phyloP scores from a whole-genome alignment of 2,797 vertebrate species.

The Halcyon badia region DNA sequence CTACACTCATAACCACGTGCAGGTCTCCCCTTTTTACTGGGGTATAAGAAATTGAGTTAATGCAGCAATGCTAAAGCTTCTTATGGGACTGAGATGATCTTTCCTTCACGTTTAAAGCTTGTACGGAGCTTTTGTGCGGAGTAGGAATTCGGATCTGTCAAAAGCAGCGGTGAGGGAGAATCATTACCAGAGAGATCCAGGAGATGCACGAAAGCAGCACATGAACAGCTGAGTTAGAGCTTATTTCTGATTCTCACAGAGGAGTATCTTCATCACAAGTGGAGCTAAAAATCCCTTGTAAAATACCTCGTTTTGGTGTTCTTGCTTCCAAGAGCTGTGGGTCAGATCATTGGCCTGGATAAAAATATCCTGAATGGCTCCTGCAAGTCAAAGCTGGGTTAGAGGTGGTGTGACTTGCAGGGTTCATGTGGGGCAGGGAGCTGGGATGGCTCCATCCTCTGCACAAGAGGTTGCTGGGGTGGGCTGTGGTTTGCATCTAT shows the following conservation, averaged over 20 bases:
- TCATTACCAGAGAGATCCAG: background rate
- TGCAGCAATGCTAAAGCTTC: background rate
- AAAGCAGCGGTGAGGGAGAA: background rate
- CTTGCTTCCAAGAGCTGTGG: background rate
- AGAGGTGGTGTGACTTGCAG: background rate
- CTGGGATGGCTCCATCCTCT: background rate
- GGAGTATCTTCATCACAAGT: background rate
- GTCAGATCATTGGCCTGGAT: background rate
- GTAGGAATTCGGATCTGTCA: background rate
- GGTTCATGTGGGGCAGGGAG: background rate
- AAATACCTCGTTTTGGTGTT: background rate
- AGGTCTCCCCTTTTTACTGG: background rate
- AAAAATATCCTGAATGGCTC: background rate
- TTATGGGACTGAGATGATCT: background rate
- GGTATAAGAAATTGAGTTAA: background rate
- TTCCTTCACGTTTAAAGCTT: background rate
- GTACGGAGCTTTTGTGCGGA: background rate
- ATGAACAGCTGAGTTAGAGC: background rate
- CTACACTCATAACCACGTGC: accelerated
- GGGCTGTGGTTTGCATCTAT: background rate
- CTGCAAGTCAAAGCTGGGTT: background rate
- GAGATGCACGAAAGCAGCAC: background rate
- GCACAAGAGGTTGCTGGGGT: accelerated
- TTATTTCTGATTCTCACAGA: conserved; percentile 1
- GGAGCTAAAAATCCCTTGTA: background rate